Evolutionary conservation across 2,113 vertebrate genomes (phyloP), one percentile per base, ranked within the genome.

Genomic region (Rhodinocichla rosea): DNA sequence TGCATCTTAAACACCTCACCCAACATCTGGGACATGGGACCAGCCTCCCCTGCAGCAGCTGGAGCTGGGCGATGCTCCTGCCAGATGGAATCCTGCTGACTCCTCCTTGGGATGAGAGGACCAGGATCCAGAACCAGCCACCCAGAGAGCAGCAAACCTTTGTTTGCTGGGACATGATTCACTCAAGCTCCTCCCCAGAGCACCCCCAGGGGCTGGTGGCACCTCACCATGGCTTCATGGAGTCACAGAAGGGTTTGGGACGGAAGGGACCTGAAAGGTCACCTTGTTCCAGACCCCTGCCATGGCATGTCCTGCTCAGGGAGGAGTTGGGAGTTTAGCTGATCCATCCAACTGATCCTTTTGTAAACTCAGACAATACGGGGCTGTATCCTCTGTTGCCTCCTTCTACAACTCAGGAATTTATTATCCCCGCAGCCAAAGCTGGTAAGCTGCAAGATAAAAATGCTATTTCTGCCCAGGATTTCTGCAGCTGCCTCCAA

Each of bases 401-500:
- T 85, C 79, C 53, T 76, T 49, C 81, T 20, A 45, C 68, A 77
- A 39, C 74, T 53, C 57, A 19, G 33, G 9, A 47, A 76, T 79
- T 49, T 82, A n/a, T 94, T 86, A 73, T 86, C 87, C 90, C 63
- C 1, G 0, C 26, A 65, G 77, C 76, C 89, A 62, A 84, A 92
- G 78, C 94, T 77, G 94, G 75, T 83, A 83, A 96, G 92, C 90
- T n/a, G 76, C 3, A 1, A 92, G 91, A 91, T 91, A n/a, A 95
- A 96, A 89, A 87, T 26, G 50, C 39, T 95, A 69, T 92, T 97
- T 93, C 85, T 88, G 82, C 93, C 55, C 53, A 27, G 90, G 87
- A 91, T 92, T 91, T 91, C 93, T 83, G 67, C 82, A 28, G 88
- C 95, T 93, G 94, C 90, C 90, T 93, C 52, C 3, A 1, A 96